Conservation (phyloP, 2,888 invertebrate species). For the Ichneumoninae sp. region DNA sequence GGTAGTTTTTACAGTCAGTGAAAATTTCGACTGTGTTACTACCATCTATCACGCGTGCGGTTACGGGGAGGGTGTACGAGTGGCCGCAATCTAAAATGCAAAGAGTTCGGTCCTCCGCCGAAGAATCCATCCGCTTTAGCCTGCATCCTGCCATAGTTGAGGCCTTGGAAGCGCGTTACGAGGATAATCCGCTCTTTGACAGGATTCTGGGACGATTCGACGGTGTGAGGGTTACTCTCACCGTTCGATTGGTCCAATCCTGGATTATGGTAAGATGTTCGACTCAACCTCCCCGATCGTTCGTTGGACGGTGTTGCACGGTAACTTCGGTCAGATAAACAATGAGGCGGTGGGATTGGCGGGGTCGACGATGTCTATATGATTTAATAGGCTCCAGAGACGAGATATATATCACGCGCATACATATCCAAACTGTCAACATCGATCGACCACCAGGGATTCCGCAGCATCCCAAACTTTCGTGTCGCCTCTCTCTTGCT, state of each 20-base stretch:
- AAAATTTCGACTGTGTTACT: not conserved
- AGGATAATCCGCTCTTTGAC: constrained; percentile 58
- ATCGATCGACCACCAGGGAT: not conserved
- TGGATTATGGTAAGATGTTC: constrained; percentile 63
- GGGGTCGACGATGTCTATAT: constrained; percentile 30
- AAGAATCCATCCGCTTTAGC: not conserved
- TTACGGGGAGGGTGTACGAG: not conserved
- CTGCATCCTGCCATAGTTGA: not conserved
- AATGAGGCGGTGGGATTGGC: constrained; percentile 15
- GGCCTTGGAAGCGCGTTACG: constrained; percentile 14
- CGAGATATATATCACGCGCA: constrained; percentile 4
- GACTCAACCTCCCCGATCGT: constrained; percentile 28
- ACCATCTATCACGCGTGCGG: not conserved
- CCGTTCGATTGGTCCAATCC: constrained; percentile 42
- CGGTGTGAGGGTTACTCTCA: constrained; percentile 29
- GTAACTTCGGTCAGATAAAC: constrained; percentile 57
- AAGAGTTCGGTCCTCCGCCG: not conserved
- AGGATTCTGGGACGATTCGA: constrained; percentile 49
- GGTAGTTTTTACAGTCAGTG: not conserved
- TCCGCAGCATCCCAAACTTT: not conserved
- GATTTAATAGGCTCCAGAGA: constrained; percentile 38
- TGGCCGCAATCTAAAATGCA: constrained; percentile 12
- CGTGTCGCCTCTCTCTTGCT: not conserved
- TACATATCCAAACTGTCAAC: not conserved
- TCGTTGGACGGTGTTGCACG: constrained; percentile 19